Percentiles rank a stretch among this genome's conserved stretches.
Evolutionary conservation across 2,797 vertebrate genomes (phyloP).

Genomic region (Aulostomus chinensis): DNA sequence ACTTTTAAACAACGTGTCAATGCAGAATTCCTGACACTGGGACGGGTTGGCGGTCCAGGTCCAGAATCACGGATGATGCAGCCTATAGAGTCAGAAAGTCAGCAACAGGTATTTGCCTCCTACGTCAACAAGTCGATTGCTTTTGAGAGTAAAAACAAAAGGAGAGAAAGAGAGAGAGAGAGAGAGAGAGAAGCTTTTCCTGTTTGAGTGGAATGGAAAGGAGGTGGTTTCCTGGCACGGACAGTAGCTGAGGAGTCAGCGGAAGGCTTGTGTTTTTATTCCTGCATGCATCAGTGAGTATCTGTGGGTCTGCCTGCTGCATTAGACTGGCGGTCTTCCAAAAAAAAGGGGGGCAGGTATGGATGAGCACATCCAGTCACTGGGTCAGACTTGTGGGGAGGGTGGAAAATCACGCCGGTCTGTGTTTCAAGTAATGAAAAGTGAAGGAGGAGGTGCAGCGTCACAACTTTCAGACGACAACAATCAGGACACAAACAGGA

Average conservation of each 20-base stretch:
- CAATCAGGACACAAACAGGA: too few species aligned
- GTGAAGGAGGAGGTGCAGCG: neutral
- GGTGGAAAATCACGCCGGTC: too few species aligned
- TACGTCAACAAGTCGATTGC: slow-evolving; percentile 12
- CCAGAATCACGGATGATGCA: neutral
- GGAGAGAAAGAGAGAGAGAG: neutral
- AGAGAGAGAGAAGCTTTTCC: too few species aligned
- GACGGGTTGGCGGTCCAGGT: slow-evolving; percentile 4
- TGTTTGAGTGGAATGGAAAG: slow-evolving; percentile 3
- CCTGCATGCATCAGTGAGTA: slow-evolving; percentile 9
- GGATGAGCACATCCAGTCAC: slow-evolving; percentile 11
- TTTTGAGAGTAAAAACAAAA: slow-evolving; percentile 22
- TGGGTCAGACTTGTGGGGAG: slow-evolving; percentile 10
- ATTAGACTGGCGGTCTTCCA: slow-evolving; percentile 8
- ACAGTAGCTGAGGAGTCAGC: slow-evolving; percentile 3
- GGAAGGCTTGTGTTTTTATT: neutral
- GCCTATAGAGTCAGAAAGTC: too few species aligned
- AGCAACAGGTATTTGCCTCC: neutral
- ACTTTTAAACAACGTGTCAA: slow-evolving; percentile 46
- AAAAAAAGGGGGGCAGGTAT: slow-evolving; percentile 16
- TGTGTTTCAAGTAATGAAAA: neutral
- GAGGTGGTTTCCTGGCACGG: slow-evolving; percentile 18
- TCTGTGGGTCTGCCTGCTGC: slow-evolving; percentile 6
- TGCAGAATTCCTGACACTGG: slow-evolving; percentile 22
- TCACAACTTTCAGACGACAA: neutral